Conservation (phyloP, 92 coral and sea anemone species). For the Epizoanthus scotinus region DNA sequence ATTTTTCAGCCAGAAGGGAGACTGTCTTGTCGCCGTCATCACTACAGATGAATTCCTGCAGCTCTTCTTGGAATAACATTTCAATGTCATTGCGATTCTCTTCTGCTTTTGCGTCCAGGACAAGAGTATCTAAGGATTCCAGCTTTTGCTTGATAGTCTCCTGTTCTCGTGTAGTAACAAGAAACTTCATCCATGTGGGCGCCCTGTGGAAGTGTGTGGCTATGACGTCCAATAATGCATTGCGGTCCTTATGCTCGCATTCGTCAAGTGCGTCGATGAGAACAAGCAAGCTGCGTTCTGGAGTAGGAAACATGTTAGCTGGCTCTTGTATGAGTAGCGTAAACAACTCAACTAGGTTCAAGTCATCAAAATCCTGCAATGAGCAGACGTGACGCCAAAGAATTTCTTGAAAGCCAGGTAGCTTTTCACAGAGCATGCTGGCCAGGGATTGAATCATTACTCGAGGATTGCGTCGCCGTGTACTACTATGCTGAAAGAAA, state of each 20-base stretch:
- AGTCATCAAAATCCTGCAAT: slow-evolving; percentile 37
- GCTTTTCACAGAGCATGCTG: slow-evolving; percentile 48
- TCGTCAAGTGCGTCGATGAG: slow-evolving; percentile 73
- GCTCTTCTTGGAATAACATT: slow-evolving; percentile 42
- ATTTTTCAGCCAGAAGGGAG: slow-evolving; percentile 44
- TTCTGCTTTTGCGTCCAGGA: slow-evolving; percentile 37
- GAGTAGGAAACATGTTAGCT: slow-evolving; percentile 47
- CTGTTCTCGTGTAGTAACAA: slow-evolving; percentile 69
- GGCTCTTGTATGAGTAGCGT: slow-evolving; percentile 66
- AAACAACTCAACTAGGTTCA: slow-evolving; percentile 56
- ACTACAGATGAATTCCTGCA: slow-evolving; percentile 19
- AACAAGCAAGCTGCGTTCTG: slow-evolving; percentile 48
- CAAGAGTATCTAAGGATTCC: slow-evolving; percentile 38
- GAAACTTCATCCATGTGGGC: slow-evolving; percentile 64
- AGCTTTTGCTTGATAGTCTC: slow-evolving; percentile 35
- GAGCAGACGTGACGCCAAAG: slow-evolving; percentile 40
- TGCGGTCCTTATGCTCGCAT: slow-evolving; percentile 52
- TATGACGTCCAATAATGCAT: slow-evolving; percentile 50
- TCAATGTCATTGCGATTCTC: slow-evolving; percentile 59
- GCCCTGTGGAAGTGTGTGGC: slow-evolving; percentile 50
- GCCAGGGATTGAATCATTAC: slow-evolving; percentile 70
- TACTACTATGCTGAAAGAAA: slow-evolving; percentile 62
- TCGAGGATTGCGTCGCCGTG: slow-evolving; percentile 56
- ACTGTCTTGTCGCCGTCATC: slow-evolving; percentile 23
- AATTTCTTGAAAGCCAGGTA: slow-evolving; percentile 60